A percentile compares a stretch with the other conserved stretches of the same genome.
Conservation (phyloP, 1,140 invertebrate genomes). For the Papilio polyxenes region DNA sequence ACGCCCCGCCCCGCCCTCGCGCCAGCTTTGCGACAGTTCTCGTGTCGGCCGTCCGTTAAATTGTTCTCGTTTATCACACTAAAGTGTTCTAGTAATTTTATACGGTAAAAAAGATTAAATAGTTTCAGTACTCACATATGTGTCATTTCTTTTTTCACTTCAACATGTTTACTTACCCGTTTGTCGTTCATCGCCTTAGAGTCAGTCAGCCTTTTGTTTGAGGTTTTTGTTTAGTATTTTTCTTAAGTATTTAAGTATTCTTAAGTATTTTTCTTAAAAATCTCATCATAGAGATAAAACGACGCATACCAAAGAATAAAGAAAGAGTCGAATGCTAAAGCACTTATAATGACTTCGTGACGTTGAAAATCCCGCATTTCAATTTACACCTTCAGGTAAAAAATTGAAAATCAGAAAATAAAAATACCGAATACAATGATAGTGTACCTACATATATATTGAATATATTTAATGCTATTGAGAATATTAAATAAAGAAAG, state of each 20-base stretch:
- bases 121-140: not conserved
- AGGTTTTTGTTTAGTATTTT: too few relatives aligned
- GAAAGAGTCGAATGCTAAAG: too few relatives aligned
- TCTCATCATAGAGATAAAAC: too few relatives aligned
- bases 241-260: too few relatives aligned
- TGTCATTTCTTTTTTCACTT: not conserved
- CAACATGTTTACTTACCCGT: too few relatives aligned
- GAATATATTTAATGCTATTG: not conserved
- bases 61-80: constrained; percentile 13
- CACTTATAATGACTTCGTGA: too few relatives aligned
- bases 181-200: not conserved
- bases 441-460: too few relatives aligned
- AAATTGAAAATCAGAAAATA: too few relatives aligned
- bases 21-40: constrained; percentile 12
- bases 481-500: not conserved
- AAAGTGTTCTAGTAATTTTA: not conserved
- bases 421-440: not conserved
- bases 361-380: too few relatives aligned
- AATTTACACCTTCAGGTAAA: too few relatives aligned
- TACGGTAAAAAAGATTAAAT: not conserved
- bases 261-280: too few relatives aligned
- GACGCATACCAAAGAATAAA: too few relatives aligned
- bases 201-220: not conserved
- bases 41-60: constrained; percentile 5
- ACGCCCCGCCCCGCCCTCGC: not conserved